Conservation (phyloP, 2,888 invertebrate species). For the Drosophila nr. perissopoda region DNA sequence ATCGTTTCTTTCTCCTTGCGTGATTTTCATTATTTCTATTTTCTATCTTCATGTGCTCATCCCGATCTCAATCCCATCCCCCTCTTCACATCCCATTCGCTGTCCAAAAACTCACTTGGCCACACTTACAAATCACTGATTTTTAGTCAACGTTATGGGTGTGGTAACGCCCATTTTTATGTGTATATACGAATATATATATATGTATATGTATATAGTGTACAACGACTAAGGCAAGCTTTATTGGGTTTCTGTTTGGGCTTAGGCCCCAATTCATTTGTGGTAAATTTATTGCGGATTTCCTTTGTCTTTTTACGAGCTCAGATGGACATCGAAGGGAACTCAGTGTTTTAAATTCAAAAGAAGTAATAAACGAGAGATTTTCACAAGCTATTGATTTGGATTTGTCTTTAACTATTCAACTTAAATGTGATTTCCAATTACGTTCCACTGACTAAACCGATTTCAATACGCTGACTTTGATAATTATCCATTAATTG, state of each 20-base stretch:
- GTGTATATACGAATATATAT: slow-evolving; percentile 2
- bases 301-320: slow-evolving; percentile 68
- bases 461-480: not conserved
- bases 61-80: not conserved
- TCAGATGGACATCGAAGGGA: slow-evolving; percentile 39
- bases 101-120: slow-evolving; percentile 46
- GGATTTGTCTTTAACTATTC: slow-evolving; percentile 33
- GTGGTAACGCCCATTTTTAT: slow-evolving; percentile 61
- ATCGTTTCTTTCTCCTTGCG: slow-evolving; percentile 66
- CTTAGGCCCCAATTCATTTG: slow-evolving; percentile 61
- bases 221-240: slow-evolving; percentile 8
- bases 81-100: slow-evolving; percentile 20
- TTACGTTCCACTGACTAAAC: not conserved
- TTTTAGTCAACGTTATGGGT: slow-evolving; percentile 66
- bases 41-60: slow-evolving; percentile 40
- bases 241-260: slow-evolving; percentile 39
- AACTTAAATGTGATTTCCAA: not conserved
- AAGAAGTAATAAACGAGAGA: slow-evolving; percentile 40
- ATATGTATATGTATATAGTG: not conserved
- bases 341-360: slow-evolving; percentile 12
- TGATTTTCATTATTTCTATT: slow-evolving; percentile 76
- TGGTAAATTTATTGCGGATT: slow-evolving; percentile 74
- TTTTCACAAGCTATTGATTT: slow-evolving; percentile 36
- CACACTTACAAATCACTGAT: slow-evolving; percentile 76
- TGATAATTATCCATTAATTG: not conserved